Percentiles rank a stretch among this genome's conserved stretches.
These are phyloP conservation scores for Psittacus erithacus DNA, from an alignment of 2,113 vertebrate species.

Conservation along the genomic window DNA sequence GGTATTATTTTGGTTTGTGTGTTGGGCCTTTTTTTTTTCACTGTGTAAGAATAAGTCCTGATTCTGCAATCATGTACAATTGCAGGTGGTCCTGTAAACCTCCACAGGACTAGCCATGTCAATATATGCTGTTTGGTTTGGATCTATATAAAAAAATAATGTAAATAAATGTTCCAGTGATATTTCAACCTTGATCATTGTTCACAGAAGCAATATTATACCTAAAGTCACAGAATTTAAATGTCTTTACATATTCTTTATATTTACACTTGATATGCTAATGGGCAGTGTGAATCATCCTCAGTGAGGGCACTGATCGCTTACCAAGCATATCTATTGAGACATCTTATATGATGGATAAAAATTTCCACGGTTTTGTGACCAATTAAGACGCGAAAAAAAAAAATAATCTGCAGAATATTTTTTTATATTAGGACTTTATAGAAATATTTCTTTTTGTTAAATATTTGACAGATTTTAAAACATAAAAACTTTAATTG, in stretches of 20 bases:
- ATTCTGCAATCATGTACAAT: background rate
- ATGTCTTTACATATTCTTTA: background rate
- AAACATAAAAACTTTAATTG: fast-evolving
- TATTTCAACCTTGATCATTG: background rate
- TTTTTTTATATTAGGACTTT: background rate
- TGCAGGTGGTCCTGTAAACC: background rate
- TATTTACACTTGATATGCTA: background rate
- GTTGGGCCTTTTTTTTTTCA: background rate
- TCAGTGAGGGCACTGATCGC: background rate
- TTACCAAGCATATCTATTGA: background rate
- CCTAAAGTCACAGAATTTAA: background rate
- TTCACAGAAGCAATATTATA: background rate
- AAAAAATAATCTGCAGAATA: background rate
- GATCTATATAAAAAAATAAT: background rate
- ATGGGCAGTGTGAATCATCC: background rate
- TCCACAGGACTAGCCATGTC: background rate
- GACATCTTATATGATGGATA: background rate
- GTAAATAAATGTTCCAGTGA: background rate
- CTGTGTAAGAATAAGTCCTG: background rate
- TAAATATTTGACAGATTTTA: background rate
- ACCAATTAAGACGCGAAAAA: background rate
- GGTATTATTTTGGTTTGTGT: background rate
- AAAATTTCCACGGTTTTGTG: background rate
- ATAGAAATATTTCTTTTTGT: background rate
- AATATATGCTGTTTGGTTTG: background rate